Evolutionary conservation across 1,140 invertebrate genomes (phyloP), one percentile per base, ranked within the genome.

Genomic region (Plectus sambesii): DNA sequence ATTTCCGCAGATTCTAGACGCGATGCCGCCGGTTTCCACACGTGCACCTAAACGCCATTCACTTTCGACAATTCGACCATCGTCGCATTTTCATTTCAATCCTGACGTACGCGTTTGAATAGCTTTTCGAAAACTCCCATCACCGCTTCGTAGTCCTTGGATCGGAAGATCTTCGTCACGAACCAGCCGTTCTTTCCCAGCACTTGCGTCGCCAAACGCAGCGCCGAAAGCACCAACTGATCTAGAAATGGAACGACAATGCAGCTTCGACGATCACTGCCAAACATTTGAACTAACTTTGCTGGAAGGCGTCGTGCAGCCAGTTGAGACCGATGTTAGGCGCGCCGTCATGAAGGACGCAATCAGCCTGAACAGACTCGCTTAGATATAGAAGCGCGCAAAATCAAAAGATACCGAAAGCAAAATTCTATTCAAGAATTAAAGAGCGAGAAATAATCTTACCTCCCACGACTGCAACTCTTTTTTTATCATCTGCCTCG

Each of bases 1-100:
- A 99, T 98, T 79, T 99, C 94, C 46, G 94, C 93, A 1, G 94
- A 99, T 74, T 99, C 94, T 68, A 80, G 82, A 75, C 94, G 80
- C 2, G 93, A 99, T 0, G 94, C 93, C 71, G 89, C 86, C 2
- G 94, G 94, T 74, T 99, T 99, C 30, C 93, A 98, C 2, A 90
- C 86, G 71, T 94, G 86, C 19, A 94, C 87, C 54, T 67, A 42
- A 30, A 36, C 1, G 5, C 17, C 30, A 17, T 33, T 12, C 12
- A 17, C 12, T 33, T 17, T 12, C 12, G 12, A 33, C 12, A 33
- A 33, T 33, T 12, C 17, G 12, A 33, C 17, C 12, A 12, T 12
- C 12, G 17, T 33, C 30, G 30, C 30, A 33, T 17, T 12, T 33
- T 33, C 12, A 33, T 12, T 33, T 17, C 12, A 33, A 33, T 12